Evolutionary conservation across 2,797 vertebrate genomes (phyloP).

Genomic region (Epinephelus malabaricus): DNA sequence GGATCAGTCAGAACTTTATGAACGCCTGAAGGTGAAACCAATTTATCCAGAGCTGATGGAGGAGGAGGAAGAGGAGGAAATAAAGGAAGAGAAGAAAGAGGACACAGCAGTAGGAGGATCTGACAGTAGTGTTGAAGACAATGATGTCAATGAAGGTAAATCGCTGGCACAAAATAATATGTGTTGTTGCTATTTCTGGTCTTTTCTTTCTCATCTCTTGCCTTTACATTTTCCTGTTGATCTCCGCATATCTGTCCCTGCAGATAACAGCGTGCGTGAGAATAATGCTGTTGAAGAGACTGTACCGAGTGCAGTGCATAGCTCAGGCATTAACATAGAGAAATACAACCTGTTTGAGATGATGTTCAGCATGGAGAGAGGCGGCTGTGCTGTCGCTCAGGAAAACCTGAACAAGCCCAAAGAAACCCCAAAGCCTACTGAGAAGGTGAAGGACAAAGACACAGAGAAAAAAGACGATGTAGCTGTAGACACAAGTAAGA

Average conservation of each 20-base stretch:
- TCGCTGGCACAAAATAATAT: neutral
- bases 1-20: constrained; percentile 91
- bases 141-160: constrained; percentile 78
- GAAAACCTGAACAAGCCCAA: constrained; percentile 40
- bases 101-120: constrained; percentile 64
- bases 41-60: constrained; percentile 91
- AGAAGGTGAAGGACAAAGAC: constrained; percentile 1
- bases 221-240: neutral
- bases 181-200: neutral
- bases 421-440: constrained; percentile 2
- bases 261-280: constrained; percentile 5
- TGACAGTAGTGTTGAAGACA: constrained; percentile 40
- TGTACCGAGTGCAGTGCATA: constrained; percentile 64
- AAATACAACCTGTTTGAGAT: constrained; percentile 89
- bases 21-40: constrained; percentile 89
- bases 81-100: constrained; percentile 44
- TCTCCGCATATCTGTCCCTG: neutral
- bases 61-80: constrained; percentile 57
- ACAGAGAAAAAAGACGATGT: neutral
- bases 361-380: constrained; percentile 94
- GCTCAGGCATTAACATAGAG: constrained; percentile 70
- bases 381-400: constrained; percentile 73
- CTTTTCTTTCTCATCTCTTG: neutral
- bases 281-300: constrained; percentile 18
- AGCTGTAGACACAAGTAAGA: constrained; percentile 45